Base-by-base conservation (phyloP, 2,113 vertebrate species). In the Arvicanthis niloticus region DNA sequence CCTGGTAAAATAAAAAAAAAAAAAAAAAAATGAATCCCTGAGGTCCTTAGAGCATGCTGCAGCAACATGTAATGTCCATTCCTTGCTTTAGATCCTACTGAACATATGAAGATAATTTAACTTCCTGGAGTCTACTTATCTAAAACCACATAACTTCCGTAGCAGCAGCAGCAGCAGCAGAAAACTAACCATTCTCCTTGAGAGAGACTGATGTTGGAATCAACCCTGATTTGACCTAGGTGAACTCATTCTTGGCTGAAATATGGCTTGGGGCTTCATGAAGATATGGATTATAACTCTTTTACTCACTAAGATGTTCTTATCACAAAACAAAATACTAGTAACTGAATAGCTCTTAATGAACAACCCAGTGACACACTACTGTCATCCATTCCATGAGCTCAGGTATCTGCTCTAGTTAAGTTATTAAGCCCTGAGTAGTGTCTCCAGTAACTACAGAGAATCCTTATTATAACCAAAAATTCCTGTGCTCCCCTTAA, bases 221-320 rank as follows among this genome's bases (percentile, higher is more conserved):
- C 22, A 85, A 60, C 31, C 29, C 22, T 53, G 10, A 51, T 92
- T 87, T 97, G 78, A 40, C 67, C 17, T 91, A 93, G 48, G 26
- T 68, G 77, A 40, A 31, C 67, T 7, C 34, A 94, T 85, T 21
- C 12, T 91, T 65, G 82, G 9, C 1, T 76, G 8, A 88, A 85
- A 42, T 5, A 85, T 94, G 42, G 48, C 58, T 82, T 16, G 70
- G 86, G 78, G 10, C 65, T 95, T 89, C 70, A 6, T 2, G 45
- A 94, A 53, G 68, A 80, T 51, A 26, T 62, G 60, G 37, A 29
- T 42, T 72, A 2, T 85, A 9, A 95, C 68, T 76, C 2, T 91
- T 94, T 89, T 93, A 22, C 51, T 90, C 42, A 45, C 51, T 89
- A 16, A 67, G 53, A n/a, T 82, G 48, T 70, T 34, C 26, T 48